Conservation (phyloP, 2,113 vertebrate species). For the Chitala chitala region DNA sequence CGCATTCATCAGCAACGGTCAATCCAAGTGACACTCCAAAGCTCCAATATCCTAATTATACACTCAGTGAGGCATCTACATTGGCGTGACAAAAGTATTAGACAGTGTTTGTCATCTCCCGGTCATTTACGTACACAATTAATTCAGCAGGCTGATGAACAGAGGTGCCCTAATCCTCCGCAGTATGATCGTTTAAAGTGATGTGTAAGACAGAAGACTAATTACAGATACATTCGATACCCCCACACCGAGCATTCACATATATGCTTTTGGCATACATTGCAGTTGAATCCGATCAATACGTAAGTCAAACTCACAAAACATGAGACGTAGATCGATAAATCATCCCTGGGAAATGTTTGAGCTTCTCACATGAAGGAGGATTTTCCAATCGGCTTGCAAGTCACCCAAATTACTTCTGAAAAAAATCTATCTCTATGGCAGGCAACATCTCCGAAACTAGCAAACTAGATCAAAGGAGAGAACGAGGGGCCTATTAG, state of each 20-base stretch:
- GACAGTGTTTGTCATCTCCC: slow-evolving; percentile 8
- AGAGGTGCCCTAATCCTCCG: not conserved
- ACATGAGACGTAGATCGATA: not conserved
- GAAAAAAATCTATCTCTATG: too few species aligned
- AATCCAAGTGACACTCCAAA: not conserved
- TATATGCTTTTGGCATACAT: slow-evolving; percentile 6
- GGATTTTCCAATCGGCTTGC: not conserved
- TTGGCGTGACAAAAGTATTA: slow-evolving; percentile 9
- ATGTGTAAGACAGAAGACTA: too few species aligned
- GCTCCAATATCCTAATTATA: not conserved
- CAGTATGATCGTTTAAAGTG: not conserved
- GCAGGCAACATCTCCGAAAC: too few species aligned
- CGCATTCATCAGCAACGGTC: not conserved
- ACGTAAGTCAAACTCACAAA: not conserved
- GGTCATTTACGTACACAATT: not conserved
- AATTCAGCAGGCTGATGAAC: not conserved
- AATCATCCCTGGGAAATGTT: not conserved
- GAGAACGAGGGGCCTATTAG: not conserved
- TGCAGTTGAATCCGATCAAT: not conserved
- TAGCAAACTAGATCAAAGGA: too few species aligned
- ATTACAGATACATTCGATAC: too few species aligned
- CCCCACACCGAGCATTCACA: not conserved
- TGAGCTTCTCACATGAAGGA: not conserved
- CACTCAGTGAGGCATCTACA: not conserved
- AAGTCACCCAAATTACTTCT: not conserved